phyloP scores from a whole-genome alignment of 2,888 invertebrate species.

The Drosophila austrosaltans region DNA sequence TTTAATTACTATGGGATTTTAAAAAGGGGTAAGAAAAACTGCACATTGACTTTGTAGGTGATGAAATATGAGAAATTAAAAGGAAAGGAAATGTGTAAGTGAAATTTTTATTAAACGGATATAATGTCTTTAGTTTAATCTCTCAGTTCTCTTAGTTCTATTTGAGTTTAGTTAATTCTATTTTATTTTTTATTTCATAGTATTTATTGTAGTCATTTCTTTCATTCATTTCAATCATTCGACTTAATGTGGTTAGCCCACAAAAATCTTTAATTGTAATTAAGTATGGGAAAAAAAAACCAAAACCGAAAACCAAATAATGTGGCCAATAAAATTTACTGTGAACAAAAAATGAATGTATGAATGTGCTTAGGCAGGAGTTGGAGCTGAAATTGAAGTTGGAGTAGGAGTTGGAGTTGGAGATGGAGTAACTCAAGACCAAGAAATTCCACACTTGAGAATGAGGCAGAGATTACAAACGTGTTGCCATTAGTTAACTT shows the following conservation, averaged over 20 bases:
- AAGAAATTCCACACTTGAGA: conserved; percentile 41
- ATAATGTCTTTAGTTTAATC: no score
- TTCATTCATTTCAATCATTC: conserved; percentile 22
- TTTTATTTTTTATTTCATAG: neutral
- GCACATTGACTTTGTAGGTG: neutral
- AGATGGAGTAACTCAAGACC: conserved; percentile 25
- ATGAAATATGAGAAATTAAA: neutral
- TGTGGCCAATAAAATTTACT: conserved; percentile 57
- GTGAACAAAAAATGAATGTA: conserved; percentile 44
- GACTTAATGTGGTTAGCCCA: conserved; percentile 49
- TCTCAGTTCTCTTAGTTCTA: neutral
- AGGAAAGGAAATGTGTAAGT: no score
- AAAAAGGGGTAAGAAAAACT: neutral
- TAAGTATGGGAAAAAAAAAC: conserved; percentile 64
- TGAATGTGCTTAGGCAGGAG: conserved; percentile 39
- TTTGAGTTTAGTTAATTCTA: neutral
- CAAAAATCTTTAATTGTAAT: conserved; percentile 66
- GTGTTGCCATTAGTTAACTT: conserved; percentile 84
- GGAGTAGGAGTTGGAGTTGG: conserved; percentile 19
- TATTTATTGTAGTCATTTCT: neutral
- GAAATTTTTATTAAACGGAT: no score
- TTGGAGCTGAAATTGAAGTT: conserved; percentile 4
- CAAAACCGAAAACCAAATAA: conserved; percentile 25
- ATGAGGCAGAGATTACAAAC: conserved; percentile 77
- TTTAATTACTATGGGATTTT: conserved; percentile 39